Evolutionary conservation across 30 jellyfish, hydroid and myxozoan genomes (phyloP).

Genomic region (Clytia hemisphaerica): DNA sequence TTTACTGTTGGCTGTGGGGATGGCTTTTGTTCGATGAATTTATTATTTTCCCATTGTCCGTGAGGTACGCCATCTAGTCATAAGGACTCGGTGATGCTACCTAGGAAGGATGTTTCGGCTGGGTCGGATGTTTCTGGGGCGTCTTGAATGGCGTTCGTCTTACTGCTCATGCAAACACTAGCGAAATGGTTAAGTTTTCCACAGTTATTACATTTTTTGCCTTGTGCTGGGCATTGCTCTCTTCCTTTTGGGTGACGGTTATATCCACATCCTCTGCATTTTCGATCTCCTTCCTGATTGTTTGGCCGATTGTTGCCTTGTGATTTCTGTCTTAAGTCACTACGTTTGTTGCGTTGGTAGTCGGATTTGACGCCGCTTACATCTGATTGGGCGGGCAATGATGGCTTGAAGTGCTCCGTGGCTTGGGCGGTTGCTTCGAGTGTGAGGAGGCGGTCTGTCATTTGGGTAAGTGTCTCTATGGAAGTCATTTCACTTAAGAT

Average conservation of each 20-base stretch:
- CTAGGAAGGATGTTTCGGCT: background rate
- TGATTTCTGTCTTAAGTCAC: background rate
- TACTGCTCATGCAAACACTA: background rate
- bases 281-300: background rate
- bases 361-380: conserved; percentile 9
- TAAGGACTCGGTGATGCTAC: background rate
- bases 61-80: conserved; percentile 15
- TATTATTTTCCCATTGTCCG: background rate
- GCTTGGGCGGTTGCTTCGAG: conserved; percentile 21
- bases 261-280: conserved; percentile 15
- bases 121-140: background rate
- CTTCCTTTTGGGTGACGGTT: conserved; percentile 24
- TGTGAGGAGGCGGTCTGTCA: background rate
- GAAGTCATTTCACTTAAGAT: background rate
- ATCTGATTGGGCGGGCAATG: background rate
- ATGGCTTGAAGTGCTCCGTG: background rate
- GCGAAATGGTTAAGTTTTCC: conserved; percentile 10
- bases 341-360: background rate
- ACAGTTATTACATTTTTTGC: background rate
- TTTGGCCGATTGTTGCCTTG: background rate
- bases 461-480: background rate
- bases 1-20: background rate
- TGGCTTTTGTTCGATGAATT: background rate
- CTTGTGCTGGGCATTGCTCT: conserved; percentile 12
- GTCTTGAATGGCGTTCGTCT: background rate